These are phyloP conservation scores for Hydractinia symbiolongicarpus DNA, from an alignment of 30 jellyfish, hydroid and myxozoan genomes.

Conservation along the genomic window DNA sequence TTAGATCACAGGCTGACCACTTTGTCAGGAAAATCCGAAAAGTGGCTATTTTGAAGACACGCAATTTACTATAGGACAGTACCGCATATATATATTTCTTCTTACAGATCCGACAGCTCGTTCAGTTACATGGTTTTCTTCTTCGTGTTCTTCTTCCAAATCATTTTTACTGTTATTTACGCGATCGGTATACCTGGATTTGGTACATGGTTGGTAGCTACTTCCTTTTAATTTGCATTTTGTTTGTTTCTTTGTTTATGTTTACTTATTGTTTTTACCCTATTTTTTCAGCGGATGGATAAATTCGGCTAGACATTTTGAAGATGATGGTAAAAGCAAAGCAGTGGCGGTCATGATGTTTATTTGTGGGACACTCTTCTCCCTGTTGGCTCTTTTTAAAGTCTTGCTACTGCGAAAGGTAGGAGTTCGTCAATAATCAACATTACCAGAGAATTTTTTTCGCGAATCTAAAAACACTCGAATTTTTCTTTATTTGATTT, in stretches of 20 bases:
- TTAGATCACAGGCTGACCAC: no score
- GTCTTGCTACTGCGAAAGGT: constrained; percentile 73
- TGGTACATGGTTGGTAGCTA: constrained; percentile 74
- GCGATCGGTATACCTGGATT: constrained; percentile 92
- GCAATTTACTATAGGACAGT: no score
- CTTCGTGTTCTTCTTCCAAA: constrained; percentile 87
- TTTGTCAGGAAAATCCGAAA: no score
- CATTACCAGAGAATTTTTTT: background rate
- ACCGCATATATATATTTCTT: background rate
- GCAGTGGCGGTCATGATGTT: constrained; percentile 92
- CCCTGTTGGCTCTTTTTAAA: constrained; percentile 51
- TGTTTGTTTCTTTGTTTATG: background rate
- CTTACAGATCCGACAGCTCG: constrained; percentile 89
- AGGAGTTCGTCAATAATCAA: background rate
- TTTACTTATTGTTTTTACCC: background rate
- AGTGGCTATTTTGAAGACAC: no score
- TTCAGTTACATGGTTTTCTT: constrained; percentile 88
- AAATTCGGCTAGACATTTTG: constrained; percentile 43
- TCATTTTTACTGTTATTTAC: constrained; percentile 47
- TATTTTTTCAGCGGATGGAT: constrained; percentile 91
- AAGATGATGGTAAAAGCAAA: constrained; percentile 29
- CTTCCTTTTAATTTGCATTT: background rate
- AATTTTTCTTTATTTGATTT: background rate
- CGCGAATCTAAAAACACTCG: background rate
- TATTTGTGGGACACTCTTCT: constrained; percentile 68